A percentile compares a stretch with the other conserved stretches of the same genome.
Evolutionary conservation across 2,888 invertebrate species (phyloP).

Genomic region (Mellilla xanthometata): DNA sequence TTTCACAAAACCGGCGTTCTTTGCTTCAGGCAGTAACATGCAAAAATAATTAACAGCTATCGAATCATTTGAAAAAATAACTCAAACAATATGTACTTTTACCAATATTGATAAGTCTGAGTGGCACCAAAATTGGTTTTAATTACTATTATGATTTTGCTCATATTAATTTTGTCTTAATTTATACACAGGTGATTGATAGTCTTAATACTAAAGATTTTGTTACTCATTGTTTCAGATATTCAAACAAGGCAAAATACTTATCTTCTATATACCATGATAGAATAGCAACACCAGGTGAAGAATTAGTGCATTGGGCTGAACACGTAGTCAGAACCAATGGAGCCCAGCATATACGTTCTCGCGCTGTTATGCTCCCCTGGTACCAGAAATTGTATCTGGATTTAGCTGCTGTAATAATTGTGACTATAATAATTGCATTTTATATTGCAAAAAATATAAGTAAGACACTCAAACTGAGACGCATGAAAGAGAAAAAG

Average conservation of each 20-base stretch:
- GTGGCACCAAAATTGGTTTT: too few relatives aligned
- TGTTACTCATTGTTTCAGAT: constrained; percentile 38
- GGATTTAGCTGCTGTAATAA: constrained; percentile 39
- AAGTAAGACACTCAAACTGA: not conserved
- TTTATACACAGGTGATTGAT: too few relatives aligned
- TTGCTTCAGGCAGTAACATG: too few relatives aligned
- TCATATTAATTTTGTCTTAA: too few relatives aligned
- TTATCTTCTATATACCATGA: constrained; percentile 54
- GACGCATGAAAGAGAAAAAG: constrained; percentile 5
- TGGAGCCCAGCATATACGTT: constrained; percentile 78
- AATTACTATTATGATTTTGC: too few relatives aligned
- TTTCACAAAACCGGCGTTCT: too few relatives aligned
- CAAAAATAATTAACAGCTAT: too few relatives aligned
- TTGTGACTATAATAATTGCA: constrained; percentile 23
- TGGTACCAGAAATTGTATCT: constrained; percentile 61
- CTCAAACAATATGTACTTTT: too few relatives aligned
- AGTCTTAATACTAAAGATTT: too few relatives aligned
- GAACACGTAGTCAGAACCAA: constrained; percentile 84
- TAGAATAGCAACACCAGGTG: constrained; percentile 80
- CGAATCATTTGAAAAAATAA: too few relatives aligned
- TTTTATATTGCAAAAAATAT: constrained; percentile 9
- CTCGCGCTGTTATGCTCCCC: constrained; percentile 47
- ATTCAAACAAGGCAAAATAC: constrained; percentile 44
- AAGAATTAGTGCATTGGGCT: constrained; percentile 85
- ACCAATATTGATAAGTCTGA: too few relatives aligned